Evolutionary conservation across 1,140 invertebrate genomes (phyloP).

Genomic region (Steinernema khuongi): DNA sequence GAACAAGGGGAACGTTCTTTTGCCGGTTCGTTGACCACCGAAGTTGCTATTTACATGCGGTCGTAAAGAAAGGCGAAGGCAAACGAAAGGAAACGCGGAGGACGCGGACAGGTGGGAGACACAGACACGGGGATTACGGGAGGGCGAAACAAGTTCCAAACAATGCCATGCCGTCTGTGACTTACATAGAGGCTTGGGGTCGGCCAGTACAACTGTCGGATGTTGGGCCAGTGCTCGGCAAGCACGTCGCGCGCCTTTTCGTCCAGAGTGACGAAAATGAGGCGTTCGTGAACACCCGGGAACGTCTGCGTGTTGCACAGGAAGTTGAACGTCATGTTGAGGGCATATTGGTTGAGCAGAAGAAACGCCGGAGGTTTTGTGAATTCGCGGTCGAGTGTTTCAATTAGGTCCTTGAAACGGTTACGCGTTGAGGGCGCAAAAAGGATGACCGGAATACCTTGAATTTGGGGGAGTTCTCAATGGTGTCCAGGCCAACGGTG

Average conservation of each 20-base stretch:
- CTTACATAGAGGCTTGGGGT: constrained; percentile 55
- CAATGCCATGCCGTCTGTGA: constrained; percentile 5
- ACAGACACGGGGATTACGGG: background rate
- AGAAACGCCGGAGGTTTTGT: constrained; percentile 50
- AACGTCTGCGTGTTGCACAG: constrained; percentile 50
- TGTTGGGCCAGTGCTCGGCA: constrained; percentile 45
- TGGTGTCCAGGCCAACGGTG: constrained; percentile 43
- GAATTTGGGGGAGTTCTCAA: constrained; percentile 49
- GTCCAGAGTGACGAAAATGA: constrained; percentile 56
- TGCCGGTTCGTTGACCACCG: constrained; percentile 5
- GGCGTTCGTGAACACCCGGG: constrained; percentile 52
- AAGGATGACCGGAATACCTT: constrained; percentile 14
- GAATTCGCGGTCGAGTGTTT: constrained; percentile 50
- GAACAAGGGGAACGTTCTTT: background rate
- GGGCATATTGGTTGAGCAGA: constrained; percentile 53
- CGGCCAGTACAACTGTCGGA: constrained; percentile 56
- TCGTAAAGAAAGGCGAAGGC: background rate
- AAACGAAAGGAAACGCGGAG: background rate
- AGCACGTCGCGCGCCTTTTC: constrained; percentile 45
- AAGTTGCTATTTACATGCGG: constrained; percentile 7
- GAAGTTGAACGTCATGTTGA: constrained; percentile 59
- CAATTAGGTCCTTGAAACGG: constrained; percentile 34
- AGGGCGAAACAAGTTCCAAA: background rate
- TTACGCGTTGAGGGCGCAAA: background rate
- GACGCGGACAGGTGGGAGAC: background rate